These are phyloP conservation scores for Coleophora deauratella DNA, from an alignment of 2,888 invertebrate species.

Conservation along the genomic window DNA sequence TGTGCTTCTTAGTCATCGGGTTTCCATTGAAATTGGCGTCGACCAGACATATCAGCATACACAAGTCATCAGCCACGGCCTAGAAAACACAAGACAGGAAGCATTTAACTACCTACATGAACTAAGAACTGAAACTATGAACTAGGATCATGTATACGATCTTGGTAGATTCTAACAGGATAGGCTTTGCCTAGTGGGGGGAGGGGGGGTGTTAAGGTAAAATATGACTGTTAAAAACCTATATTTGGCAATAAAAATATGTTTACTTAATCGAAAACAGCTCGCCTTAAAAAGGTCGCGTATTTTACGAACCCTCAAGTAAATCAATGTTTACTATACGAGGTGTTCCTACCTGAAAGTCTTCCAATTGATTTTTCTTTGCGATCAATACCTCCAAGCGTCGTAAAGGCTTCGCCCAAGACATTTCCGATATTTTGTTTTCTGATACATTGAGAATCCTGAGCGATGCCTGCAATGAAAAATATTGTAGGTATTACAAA, in stretches of 20 bases:
- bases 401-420: conserved; percentile 65
- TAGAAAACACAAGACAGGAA: conserved; percentile 16
- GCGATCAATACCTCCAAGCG: conserved; percentile 72
- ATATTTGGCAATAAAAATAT: too few species aligned
- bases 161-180: too few species aligned
- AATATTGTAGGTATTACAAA: background rate
- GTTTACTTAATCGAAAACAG: too few species aligned
- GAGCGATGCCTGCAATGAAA: conserved; percentile 65
- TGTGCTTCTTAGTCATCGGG: conserved; percentile 75
- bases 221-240: too few species aligned
- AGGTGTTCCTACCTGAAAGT: conserved; percentile 64
- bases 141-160: too few species aligned
- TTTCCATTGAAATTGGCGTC: conserved; percentile 76
- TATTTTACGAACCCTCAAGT: too few species aligned
- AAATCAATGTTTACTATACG: too few species aligned
- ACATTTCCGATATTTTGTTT: conserved; percentile 74
- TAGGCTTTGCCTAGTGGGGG: too few species aligned
- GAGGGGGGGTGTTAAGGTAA: too few species aligned
- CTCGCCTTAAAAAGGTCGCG: too few species aligned
- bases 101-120: too few species aligned
- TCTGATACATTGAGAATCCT: conserved; percentile 76
- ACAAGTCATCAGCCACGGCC: conserved; percentile 71
- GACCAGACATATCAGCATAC: conserved; percentile 68
- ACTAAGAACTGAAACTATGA: too few species aligned
- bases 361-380: conserved; percentile 71